phyloP scores from a whole-genome alignment of 1,140 invertebrate genomes.

The Aethina tumida region DNA sequence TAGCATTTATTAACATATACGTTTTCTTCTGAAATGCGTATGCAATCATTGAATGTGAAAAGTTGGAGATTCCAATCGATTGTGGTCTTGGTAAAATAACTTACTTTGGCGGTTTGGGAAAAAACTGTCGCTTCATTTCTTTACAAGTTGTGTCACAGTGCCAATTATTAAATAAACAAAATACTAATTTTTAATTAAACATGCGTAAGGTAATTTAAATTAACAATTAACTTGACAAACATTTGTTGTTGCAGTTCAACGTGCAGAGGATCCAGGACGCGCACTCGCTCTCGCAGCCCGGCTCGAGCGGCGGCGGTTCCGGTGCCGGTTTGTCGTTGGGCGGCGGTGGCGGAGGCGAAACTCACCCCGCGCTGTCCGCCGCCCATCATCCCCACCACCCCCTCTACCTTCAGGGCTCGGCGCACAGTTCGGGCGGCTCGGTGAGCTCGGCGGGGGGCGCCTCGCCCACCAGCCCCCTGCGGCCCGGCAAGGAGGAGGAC shows the following conservation, averaged over 20 bases:
- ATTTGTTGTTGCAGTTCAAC: constrained; percentile 31
- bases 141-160: too few relatives aligned
- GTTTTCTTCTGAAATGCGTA: too few relatives aligned
- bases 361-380: constrained; percentile 18
- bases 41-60: too few relatives aligned
- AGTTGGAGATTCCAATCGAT: too few relatives aligned
- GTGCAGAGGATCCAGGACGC: constrained; percentile 32
- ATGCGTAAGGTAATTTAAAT: too few relatives aligned
- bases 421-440: constrained; percentile 33
- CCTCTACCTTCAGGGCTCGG: constrained; percentile 29
- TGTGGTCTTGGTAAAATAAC: too few relatives aligned
- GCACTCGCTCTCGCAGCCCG: constrained; percentile 25
- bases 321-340: constrained; percentile 16
- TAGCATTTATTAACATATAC: too few relatives aligned
- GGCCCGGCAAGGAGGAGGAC: constrained; percentile 44
- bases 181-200: too few relatives aligned
- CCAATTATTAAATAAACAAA: too few relatives aligned
- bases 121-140: too few relatives aligned
- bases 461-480: constrained; percentile 34
- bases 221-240: constrained; percentile 2
- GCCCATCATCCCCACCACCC: constrained; percentile 19
- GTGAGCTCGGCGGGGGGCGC: constrained; percentile 33
- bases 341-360: constrained; percentile 18
- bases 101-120: too few relatives aligned
- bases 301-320: constrained; percentile 14